Conservation (phyloP, 2,797 vertebrate species). For the Steatocranus sp. region DNA sequence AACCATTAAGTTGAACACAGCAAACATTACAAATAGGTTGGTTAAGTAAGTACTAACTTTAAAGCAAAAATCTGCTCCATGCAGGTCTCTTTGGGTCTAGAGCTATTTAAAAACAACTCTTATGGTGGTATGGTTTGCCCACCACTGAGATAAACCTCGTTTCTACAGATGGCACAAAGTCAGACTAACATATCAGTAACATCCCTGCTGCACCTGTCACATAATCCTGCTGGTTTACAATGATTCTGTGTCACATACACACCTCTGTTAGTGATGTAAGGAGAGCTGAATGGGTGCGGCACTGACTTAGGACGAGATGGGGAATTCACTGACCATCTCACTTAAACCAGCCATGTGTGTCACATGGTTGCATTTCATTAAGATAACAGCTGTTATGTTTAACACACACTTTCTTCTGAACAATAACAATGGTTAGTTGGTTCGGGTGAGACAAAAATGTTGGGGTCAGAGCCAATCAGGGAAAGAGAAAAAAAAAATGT, state of each 20-base stretch:
- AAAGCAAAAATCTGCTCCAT: background rate
- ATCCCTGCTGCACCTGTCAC: background rate
- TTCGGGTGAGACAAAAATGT: background rate
- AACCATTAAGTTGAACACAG: background rate
- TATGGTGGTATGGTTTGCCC: background rate
- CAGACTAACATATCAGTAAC: background rate
- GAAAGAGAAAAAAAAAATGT: background rate
- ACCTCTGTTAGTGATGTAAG: background rate
- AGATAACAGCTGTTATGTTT: background rate
- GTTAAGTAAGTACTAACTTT: background rate
- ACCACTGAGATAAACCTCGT: rapidly evolving
- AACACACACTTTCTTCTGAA: background rate
- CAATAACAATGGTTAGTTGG: background rate
- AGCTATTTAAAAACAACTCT: background rate
- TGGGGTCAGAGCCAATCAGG: background rate
- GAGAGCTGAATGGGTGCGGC: background rate
- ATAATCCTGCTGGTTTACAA: background rate
- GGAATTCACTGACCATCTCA: background rate
- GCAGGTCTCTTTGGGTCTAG: background rate
- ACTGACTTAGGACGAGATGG: background rate
- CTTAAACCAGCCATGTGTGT: background rate
- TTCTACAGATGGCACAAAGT: background rate
- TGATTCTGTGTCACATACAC: background rate
- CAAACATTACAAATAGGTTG: background rate
- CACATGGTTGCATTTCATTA: background rate